phyloP scores from a whole-genome alignment of 1,140 invertebrate species.

The Drosophila prosaltans region DNA sequence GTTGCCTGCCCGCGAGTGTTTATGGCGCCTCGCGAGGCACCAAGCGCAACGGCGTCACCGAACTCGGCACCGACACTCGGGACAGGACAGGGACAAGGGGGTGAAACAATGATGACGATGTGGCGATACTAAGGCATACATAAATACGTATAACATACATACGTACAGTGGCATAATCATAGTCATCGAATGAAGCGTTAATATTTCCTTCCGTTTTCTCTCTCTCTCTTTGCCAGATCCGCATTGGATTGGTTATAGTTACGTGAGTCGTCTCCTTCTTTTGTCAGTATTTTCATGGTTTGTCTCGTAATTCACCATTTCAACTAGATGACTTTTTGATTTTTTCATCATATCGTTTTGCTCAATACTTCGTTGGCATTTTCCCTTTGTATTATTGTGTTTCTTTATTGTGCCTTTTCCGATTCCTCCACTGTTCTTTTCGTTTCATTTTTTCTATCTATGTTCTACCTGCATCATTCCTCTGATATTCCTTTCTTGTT shows the following conservation, averaged over 20 bases:
- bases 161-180: constrained; percentile 5
- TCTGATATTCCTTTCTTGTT: too few relatives aligned
- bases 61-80: neutral
- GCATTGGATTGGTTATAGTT: neutral
- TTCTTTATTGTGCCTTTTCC: neutral
- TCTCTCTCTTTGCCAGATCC: neutral
- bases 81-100: neutral
- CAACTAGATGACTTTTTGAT: too few relatives aligned
- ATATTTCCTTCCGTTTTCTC: neutral
- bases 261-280: neutral
- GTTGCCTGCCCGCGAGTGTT: constrained; percentile 67
- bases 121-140: neutral
- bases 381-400: neutral
- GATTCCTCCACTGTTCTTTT: too few relatives aligned
- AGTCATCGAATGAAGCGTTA: neutral
- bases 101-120: neutral
- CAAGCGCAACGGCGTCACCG: neutral
- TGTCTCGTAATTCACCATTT: neutral
- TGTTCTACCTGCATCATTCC: too few relatives aligned
- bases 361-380: neutral
- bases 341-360: too few relatives aligned
- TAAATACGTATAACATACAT: neutral
- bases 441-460: neutral
- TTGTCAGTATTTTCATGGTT: neutral
- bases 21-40: constrained; percentile 48